A percentile compares a stretch with the other conserved stretches of the same genome.
These are phyloP conservation scores for Sebastes iracundus DNA, from an alignment of 2,797 vertebrate genomes.

Conservation along the genomic window DNA sequence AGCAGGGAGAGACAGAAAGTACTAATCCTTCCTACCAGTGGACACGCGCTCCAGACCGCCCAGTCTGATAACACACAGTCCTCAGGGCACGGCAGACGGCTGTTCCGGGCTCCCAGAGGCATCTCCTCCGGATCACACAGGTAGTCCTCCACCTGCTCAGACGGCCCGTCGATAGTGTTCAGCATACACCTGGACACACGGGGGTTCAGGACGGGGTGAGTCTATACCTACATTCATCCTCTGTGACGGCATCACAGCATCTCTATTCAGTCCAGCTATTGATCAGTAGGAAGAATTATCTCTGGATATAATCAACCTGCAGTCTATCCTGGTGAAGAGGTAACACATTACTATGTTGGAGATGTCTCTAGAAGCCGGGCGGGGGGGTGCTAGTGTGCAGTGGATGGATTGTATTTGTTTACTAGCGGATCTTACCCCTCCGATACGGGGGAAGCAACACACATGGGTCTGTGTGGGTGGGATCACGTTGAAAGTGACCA, in stretches of 20 bases:
- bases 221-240: neutral
- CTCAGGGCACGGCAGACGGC: conserved; percentile 91
- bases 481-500: too few relatives aligned
- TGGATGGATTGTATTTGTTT: too few relatives aligned
- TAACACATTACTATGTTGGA: too few relatives aligned
- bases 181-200: conserved; percentile 90
- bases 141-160: conserved; percentile 94
- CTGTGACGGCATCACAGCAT: neutral
- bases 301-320: too few relatives aligned
- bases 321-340: too few relatives aligned
- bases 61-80: conserved; percentile 96
- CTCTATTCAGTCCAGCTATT: neutral
- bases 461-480: too few relatives aligned
- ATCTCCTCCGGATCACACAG: conserved; percentile 98
- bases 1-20: neutral
- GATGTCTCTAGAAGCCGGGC: too few relatives aligned
- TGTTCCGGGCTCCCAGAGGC: conserved; percentile 94
- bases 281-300: neutral
- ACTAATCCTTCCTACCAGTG: conserved; percentile 81
- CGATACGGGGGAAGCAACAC: too few relatives aligned
- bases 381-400: too few relatives aligned
- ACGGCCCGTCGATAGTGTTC: conserved; percentile 95
- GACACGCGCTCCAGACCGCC: conserved; percentile 90
- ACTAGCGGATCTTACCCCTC: too few relatives aligned
- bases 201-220: neutral